These are phyloP conservation scores for Montipora efflorescens DNA, from an alignment of 64 coral and sea anemone species.

Conservation along the genomic window DNA sequence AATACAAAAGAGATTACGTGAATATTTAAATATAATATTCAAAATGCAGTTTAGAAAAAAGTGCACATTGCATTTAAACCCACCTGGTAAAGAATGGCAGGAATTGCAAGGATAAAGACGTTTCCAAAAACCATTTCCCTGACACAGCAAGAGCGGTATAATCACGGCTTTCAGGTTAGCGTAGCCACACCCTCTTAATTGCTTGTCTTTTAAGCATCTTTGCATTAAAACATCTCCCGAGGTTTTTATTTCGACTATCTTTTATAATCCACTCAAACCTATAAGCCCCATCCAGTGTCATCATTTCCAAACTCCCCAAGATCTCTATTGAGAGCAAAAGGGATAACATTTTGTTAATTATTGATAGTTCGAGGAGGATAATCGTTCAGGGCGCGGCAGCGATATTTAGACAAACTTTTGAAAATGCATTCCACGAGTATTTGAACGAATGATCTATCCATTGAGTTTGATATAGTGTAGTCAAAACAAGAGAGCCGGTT, in stretches of 20 bases:
- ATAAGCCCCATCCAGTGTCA: not conserved
- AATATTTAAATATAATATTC: not conserved
- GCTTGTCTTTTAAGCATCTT: not conserved
- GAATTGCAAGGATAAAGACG: not conserved
- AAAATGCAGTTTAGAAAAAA: not conserved
- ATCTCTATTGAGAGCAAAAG: constrained; percentile 27
- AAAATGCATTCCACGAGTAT: not conserved
- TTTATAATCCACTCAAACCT: not conserved
- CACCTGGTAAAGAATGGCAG: not conserved
- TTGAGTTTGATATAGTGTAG: not conserved
- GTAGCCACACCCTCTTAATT: not conserved
- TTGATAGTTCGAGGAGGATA: constrained; percentile 6
- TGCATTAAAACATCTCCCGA: not conserved
- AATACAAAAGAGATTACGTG: not conserved
- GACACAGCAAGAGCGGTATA: not conserved
- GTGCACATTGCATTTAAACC: not conserved
- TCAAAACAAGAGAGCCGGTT: not conserved
- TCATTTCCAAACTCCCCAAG: not conserved
- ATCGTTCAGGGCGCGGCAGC: not conserved
- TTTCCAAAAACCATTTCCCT: constrained; percentile 19
- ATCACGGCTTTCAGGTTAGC: not conserved
- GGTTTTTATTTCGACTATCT: not conserved
- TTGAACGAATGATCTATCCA: not conserved
- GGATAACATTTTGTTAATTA: constrained; percentile 7
- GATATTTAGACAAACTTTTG: not conserved